Base-by-base conservation (phyloP, 1,140 invertebrate species). In the Thaumetopoea pityocampa region DNA sequence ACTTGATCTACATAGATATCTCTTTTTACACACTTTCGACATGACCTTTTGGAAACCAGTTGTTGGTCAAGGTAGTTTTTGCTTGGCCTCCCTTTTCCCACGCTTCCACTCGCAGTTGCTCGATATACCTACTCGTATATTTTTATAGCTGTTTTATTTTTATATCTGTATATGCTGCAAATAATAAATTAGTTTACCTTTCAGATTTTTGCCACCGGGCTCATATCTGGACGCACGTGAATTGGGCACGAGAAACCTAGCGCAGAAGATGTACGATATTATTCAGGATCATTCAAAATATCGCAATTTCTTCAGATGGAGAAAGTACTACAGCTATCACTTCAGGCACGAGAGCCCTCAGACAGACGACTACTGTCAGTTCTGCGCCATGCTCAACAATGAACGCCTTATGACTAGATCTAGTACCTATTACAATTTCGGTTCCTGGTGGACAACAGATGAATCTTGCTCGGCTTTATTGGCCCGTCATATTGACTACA, bases 151-250 rank as follows among this genome's bases (percentile, higher is more conserved):
- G n/a, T n/a, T n/a, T n/a, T n/a, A n/a, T n/a, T n/a, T n/a, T n/a
- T n/a, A n/a, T n/a, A n/a, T n/a, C n/a, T n/a, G n/a, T n/a, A n/a
- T n/a, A n/a, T n/a, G n/a, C n/a, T n/a, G n/a, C n/a, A n/a, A n/a
- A n/a, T n/a, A n/a, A n/a, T n/a, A n/a, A n/a, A n/a, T n/a, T n/a
- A n/a, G n/a, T n/a, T n/a, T n/a, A n/a, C n/a, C n/a, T 61, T 59
- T 30, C 33, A 76, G 71, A 27, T 76, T 68, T 35, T 23, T 76
- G 20, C 68, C 67, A 7, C 38, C 63, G 2, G 67, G 54, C 1
- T 42, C 43, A 1, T 72, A 68, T 19, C 42, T 72, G 6, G 48
- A 76, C 19, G 71, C 67, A 1, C n/a, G 36, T 4, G 16, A 55
- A 36, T 27, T 68, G 15, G 55, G 55, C 5, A 42, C 68, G 7